These are phyloP conservation scores for Rhynchophorus ferrugineus DNA, from an alignment of 1,140 invertebrate species.

Conservation along the genomic window DNA sequence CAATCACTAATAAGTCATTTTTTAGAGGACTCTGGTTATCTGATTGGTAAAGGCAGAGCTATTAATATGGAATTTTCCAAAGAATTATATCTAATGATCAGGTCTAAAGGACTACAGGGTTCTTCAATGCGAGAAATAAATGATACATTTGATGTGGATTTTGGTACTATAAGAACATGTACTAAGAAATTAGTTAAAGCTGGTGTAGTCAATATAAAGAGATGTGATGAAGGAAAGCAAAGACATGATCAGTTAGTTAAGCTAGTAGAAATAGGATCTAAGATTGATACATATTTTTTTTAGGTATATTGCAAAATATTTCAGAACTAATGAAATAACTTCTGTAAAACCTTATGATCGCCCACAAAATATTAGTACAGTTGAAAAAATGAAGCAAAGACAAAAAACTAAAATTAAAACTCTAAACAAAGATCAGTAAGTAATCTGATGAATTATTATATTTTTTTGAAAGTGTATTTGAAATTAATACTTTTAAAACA, in stretches of 20 bases:
- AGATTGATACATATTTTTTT: not conserved
- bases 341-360: not conserved
- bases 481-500: no score
- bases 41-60: not conserved
- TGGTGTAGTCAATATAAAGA: conserved; percentile 24
- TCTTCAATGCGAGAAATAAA: conserved; percentile 18
- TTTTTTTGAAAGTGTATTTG: no score
- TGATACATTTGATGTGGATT: conserved; percentile 18
- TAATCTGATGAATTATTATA: not conserved
- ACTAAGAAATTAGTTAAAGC: conserved; percentile 23
- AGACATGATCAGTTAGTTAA: conserved; percentile 8
- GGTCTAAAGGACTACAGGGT: conserved; percentile 17
- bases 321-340: not conserved
- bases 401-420: conserved; percentile 5
- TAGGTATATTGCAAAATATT: conserved; percentile 22
- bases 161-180: conserved; percentile 19
- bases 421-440: conserved; percentile 1
- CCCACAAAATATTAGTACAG: not conserved
- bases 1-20: not conserved
- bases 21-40: not conserved
- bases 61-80: conserved; percentile 17
- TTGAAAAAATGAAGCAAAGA: conserved; percentile 10
- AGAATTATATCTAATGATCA: conserved; percentile 26
- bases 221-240: conserved; percentile 27
- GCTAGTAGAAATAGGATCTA: not conserved